Percentiles rank a stretch among this genome's conserved stretches.
These are phyloP conservation scores for Neogale vison DNA, from an alignment of 2,113 vertebrate species.

Conservation along the genomic window DNA sequence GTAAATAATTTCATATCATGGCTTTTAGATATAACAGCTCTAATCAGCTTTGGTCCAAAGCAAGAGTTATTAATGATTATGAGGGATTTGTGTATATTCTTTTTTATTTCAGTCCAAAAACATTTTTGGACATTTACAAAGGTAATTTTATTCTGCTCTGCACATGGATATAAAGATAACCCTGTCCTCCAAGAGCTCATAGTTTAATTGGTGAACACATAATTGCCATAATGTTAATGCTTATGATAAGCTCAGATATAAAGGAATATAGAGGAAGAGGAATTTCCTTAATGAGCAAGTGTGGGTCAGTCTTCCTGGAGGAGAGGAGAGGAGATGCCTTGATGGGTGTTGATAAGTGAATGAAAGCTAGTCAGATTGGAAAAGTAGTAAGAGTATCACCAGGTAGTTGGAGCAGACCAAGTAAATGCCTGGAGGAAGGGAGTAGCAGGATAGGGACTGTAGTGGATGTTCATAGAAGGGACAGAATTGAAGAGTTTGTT, in stretches of 20 bases:
- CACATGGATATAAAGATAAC: not conserved
- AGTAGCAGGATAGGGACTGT: not conserved
- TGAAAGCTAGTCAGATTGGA: not conserved
- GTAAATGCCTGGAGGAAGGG: not conserved
- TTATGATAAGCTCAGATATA: not conserved
- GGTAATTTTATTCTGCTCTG: not conserved
- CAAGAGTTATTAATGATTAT: not conserved
- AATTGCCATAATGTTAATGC: not conserved
- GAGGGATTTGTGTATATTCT: not conserved
- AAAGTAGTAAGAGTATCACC: not conserved
- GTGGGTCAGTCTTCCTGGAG: not conserved
- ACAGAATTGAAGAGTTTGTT: not conserved
- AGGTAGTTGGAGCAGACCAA: not conserved
- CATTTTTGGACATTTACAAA: not conserved
- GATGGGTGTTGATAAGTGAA: not conserved
- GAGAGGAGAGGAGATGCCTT: not conserved
- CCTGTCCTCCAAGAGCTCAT: not conserved
- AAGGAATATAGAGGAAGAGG: not conserved
- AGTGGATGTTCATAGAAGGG: not conserved
- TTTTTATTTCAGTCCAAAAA: not conserved
- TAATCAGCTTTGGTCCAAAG: not conserved
- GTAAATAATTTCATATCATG: not conserved
- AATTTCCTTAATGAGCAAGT: not conserved
- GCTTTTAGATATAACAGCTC: not conserved
- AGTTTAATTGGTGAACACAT: not conserved